Conservation (phyloP, 2,113 vertebrate genomes). For the Corythornis madagascariensis region DNA sequence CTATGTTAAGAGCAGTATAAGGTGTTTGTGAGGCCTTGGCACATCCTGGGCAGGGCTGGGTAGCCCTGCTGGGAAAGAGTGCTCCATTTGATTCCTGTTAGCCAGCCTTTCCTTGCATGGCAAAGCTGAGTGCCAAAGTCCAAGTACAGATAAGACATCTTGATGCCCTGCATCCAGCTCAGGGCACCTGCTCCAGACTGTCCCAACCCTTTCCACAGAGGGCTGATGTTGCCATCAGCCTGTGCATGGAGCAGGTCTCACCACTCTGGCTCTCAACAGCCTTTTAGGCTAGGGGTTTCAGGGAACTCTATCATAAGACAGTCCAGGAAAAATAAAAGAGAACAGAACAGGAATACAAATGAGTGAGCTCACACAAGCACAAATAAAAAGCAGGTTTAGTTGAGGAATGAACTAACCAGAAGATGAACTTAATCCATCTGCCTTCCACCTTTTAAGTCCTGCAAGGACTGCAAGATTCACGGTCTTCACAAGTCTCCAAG, state of each 20-base stretch:
- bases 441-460: constrained; percentile 6
- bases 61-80: neutral
- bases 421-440: constrained; percentile 15
- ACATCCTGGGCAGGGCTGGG: neutral
- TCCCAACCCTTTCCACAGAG: neutral
- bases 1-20: neutral
- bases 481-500: neutral
- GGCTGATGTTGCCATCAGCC: neutral
- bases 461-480: neutral
- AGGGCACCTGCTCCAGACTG: neutral
- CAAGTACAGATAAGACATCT: neutral
- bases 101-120: neutral
- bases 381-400: constrained; percentile 31
- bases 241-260: rapidly evolving
- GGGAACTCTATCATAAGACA: neutral
- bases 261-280: neutral
- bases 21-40: neutral
- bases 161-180: neutral
- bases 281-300: neutral
- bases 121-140: neutral
- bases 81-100: neutral
- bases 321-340: neutral
- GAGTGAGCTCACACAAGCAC: neutral
- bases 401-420: neutral
- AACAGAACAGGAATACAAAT: neutral